phyloP scores from a whole-genome alignment of 1,140 invertebrate species.

The Berghia stephanieae region DNA sequence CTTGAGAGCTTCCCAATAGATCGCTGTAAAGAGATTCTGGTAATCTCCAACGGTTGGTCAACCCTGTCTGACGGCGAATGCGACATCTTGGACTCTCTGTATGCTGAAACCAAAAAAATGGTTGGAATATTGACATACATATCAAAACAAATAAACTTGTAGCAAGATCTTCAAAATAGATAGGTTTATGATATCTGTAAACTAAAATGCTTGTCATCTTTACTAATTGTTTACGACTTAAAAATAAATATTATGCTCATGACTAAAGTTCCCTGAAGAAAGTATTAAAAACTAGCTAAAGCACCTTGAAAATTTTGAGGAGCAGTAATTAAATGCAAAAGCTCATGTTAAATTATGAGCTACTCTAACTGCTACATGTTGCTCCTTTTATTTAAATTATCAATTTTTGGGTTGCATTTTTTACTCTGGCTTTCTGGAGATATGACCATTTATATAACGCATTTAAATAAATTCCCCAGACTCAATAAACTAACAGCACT shows the following conservation, averaged over 20 bases:
- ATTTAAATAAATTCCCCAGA: no score
- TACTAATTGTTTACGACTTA: background rate
- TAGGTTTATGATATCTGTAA: background rate
- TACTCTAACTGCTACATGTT: no score
- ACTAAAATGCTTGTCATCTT: background rate
- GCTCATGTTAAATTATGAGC: no score
- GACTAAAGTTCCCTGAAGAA: no score
- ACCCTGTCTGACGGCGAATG: constrained; percentile 56
- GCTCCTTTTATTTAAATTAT: no score
- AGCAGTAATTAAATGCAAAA: no score
- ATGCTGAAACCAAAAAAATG: constrained; percentile 39
- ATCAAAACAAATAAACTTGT: background rate
- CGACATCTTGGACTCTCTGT: constrained; percentile 49
- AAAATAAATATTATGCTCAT: background rate
- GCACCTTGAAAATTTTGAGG: no score
- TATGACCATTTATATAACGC: no score
- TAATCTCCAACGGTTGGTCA: constrained; percentile 62
- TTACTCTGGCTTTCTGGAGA: no score
- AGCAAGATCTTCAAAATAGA: background rate
- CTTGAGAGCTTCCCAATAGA: constrained; percentile 61
- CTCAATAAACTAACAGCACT: no score
- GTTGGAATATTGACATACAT: background rate
- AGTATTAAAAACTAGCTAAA: no score
- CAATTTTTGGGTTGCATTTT: no score
- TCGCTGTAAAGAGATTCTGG: constrained; percentile 63